Evolutionary conservation across 2,888 invertebrate species (phyloP), one percentile per base, ranked within the genome.

Genomic region (Agonopterix subpropinquella): DNA sequence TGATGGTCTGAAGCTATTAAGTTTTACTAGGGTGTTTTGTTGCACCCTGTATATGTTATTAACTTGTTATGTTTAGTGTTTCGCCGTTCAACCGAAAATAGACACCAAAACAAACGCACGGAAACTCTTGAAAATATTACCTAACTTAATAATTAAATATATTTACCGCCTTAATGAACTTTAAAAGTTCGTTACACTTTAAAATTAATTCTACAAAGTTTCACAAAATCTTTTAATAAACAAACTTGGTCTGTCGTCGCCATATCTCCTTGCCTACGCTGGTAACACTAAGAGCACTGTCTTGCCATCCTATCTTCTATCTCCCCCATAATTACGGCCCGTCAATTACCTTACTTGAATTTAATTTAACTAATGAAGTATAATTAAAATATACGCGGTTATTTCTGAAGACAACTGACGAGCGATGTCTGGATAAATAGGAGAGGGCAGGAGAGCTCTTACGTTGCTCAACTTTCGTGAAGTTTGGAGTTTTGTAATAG

Each of bases 311-410:
- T 67, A 72, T 71, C 70, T 62, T 28, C 58, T 55, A 61, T 58
- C 60, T 59, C 74, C 69, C 77, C 73, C 72, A 70, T 79, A 80
- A 86, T 86, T 79, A 80, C 74, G 67, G 65, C 69, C 75, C 80
- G 81, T 84, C 85, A 82, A 83, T 85, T 87, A 84, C 77, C 72
- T 67, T 71, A 71, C 84, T 81, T 73, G 79, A 86, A 85, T 88
- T 86, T 86, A 87, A 88, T 87, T 86, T 80, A 81, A 77, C 77
- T 87, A 87, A 88, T 88, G 88, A 88, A 86, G 83, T 77, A 71
- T 87, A 83, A 88, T 88, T 88, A 88, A 86, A 87, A 86, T 83
- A 83, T 85, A 78, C 78, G 77, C 46, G 77, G 78, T 80, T 82
- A 78, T 78, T 79, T 73, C 11, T 69, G 57, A 67, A 75, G 74